Evolutionary conservation across 2,797 vertebrate genomes (phyloP).

Genomic region (Novumbra hubbsi): DNA sequence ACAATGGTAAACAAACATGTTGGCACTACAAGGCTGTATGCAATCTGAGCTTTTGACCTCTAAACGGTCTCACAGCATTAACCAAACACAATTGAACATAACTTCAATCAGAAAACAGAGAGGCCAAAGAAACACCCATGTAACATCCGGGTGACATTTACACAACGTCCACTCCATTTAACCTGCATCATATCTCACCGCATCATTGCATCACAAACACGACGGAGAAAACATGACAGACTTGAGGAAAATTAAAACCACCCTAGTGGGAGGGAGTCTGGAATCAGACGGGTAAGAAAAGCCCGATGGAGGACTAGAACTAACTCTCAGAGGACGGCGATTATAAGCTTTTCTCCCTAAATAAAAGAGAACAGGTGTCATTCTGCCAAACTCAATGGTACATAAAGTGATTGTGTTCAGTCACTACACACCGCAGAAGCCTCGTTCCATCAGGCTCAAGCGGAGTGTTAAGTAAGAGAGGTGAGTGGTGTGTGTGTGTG

Average conservation of each 20-base stretch:
- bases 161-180: neutral
- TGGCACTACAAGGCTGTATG: conserved; percentile 17
- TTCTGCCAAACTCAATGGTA: neutral
- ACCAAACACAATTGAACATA: conserved; percentile 20
- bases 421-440: conserved; percentile 16
- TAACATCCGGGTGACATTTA: neutral
- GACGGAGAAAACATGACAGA: conserved; percentile 12
- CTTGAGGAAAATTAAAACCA: neutral
- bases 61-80: conserved; percentile 5
- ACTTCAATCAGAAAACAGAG: neutral
- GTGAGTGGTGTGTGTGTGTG: neutral
- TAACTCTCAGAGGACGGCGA: conserved; percentile 15
- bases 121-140: neutral
- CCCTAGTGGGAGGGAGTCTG: conserved; percentile 9
- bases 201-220: conserved; percentile 23
- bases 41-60: conserved; percentile 18
- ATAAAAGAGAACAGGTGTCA: conserved; percentile 28
- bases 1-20: conserved; percentile 22
- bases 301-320: conserved; percentile 17
- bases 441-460: conserved; percentile 16
- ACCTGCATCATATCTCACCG: neutral
- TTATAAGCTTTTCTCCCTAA: conserved; percentile 24
- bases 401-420: conserved; percentile 3
- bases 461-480: neutral
- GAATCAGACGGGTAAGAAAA: neutral